A percentile compares a stretch with the other conserved stretches of the same genome.
phyloP scores from a whole-genome alignment of 2,113 vertebrate genomes.

The Malurus melanocephalus region DNA sequence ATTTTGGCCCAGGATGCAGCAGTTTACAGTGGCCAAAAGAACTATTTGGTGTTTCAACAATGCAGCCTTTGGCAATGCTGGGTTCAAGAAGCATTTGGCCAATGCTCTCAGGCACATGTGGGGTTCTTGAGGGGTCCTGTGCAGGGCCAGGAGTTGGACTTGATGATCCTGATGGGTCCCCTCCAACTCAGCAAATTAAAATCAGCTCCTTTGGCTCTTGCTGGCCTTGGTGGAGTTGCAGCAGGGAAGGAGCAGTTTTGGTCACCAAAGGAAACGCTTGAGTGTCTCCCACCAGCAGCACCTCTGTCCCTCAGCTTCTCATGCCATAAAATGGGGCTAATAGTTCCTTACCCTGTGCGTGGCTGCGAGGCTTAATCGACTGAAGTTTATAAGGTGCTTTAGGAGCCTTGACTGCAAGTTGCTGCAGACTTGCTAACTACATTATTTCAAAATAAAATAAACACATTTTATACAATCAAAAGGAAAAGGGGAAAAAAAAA shows the following conservation, averaged over 20 bases:
- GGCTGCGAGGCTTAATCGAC: neutral
- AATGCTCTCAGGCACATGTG: neutral
- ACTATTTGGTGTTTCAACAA: neutral
- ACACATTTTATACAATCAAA: slow-evolving; percentile 37
- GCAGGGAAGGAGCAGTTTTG: neutral
- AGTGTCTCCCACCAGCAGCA: neutral
- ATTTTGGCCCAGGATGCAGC: neutral
- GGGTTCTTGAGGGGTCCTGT: neutral
- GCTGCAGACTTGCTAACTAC: slow-evolving; percentile 45
- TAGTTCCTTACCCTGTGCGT: neutral
- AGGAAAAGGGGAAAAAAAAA: neutral
- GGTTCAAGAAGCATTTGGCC: neutral
- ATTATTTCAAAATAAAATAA: slow-evolving; percentile 52
- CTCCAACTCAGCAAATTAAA: neutral
- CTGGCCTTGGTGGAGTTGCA: rapidly evolving
- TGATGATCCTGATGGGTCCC: neutral
- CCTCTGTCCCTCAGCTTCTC: neutral
- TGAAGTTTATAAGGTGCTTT: slow-evolving; percentile 46
- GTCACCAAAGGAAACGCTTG: neutral
- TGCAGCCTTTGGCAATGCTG: neutral
- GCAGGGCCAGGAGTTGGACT: neutral
- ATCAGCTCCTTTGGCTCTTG: neutral
- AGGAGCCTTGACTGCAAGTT: slow-evolving; percentile 35
- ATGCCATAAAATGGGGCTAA: neutral
- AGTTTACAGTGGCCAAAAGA: neutral